Conservation (phyloP, 2,113 vertebrate species). For the Bujurquina vittata region DNA sequence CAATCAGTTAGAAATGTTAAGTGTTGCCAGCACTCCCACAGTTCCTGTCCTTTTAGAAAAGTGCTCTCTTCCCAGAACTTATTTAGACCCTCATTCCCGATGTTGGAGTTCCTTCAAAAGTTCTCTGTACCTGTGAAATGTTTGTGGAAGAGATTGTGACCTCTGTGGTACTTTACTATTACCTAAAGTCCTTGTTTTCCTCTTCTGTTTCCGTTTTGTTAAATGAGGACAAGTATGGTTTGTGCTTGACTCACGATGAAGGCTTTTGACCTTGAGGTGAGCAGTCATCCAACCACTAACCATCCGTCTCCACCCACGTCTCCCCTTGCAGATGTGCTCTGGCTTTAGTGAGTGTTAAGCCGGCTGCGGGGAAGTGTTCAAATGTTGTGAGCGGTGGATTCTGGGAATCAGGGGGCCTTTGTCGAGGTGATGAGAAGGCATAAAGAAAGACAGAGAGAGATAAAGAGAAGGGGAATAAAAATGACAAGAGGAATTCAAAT, state of each 20-base stretch:
- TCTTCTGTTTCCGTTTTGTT: background rate
- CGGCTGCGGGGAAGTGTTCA: constrained; percentile 26
- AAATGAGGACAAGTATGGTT: constrained; percentile 14
- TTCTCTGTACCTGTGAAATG: background rate
- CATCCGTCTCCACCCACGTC: constrained; percentile 16
- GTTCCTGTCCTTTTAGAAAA: background rate
- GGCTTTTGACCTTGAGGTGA: constrained; percentile 53
- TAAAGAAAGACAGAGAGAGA: constrained; percentile 2
- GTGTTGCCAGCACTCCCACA: background rate
- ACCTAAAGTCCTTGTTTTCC: constrained; percentile 12
- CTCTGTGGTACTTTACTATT: background rate
- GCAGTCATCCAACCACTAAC: constrained; percentile 44
- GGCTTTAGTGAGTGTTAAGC: constrained; percentile 27
- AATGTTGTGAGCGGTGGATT: constrained; percentile 40
- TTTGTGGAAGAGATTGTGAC: background rate
- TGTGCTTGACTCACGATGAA: constrained; percentile 24
- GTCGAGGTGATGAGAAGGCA: constrained; percentile 29
- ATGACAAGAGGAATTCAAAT: constrained; percentile 55
- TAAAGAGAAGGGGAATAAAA: constrained; percentile 49
- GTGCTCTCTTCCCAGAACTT: background rate
- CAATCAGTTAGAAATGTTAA: background rate
- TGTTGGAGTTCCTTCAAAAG: background rate
- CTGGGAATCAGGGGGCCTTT: constrained; percentile 56
- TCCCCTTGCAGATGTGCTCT: constrained; percentile 3
- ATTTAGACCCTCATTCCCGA: background rate